Evolutionary conservation across 2,797 vertebrate species (phyloP), one percentile per base, ranked within the genome.

Genomic region (Potorous gilbertii): DNA sequence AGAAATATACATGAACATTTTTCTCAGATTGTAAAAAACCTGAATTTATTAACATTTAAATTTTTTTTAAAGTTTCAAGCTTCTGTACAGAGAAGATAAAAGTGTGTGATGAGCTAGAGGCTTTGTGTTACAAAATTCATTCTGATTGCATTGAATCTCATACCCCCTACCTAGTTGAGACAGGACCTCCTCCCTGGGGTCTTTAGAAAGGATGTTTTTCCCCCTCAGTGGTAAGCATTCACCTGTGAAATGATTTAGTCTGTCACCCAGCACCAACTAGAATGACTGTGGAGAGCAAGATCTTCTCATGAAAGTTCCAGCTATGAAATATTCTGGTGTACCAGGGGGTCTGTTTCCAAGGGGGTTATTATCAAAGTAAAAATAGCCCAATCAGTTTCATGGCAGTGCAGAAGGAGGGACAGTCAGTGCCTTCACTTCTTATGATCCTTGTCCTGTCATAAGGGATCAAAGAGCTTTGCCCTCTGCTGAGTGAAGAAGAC

Each of bases 331-430:
- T 16, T 40, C 14, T 29, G n/a, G 6, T 92, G 24, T 27, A 27
- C 59, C 94, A 54, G n/a, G 90, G 96, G 93, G 55, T n/a, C 52
- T 97, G 90, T 94, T 95, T 95, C 95, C 4, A 91, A 94, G 93
- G 46, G 12, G 93, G 1, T 90, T 96, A 93, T 57, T 97, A 87
- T 52, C 90, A 95, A 54, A 52, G 40, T 57, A 89, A 95, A 91
- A 97, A 92, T 21, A 89, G 9, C 11, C 31, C 87, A 92, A 29
- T 8, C 55, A 55, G 1, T 27, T 74, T 9, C 54, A 40, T 91
- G 56, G 91, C 93, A 31, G 28, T 3, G 50, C 4, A 57, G 55
- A 92, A 81, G 94, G 96, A 97, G 74, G 90, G 16, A 24, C 0
- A 2, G 31, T 96, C 94, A 91, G 56, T 89, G 27, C 50, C 28